Conservation (phyloP, 2,888 invertebrate genomes). For the Nemapogon koenigi region DNA sequence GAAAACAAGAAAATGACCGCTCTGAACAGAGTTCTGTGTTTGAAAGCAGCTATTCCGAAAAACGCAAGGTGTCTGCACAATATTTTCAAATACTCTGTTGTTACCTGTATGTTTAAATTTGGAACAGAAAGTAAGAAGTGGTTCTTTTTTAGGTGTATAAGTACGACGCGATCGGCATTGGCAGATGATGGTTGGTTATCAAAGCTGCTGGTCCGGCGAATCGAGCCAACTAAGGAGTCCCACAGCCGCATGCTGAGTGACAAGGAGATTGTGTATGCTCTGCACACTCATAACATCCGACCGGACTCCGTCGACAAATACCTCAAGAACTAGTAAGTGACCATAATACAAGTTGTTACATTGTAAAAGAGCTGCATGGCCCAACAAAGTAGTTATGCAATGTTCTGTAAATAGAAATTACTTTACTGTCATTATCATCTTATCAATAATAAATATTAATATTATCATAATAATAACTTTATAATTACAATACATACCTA, state of each 20-base stretch:
- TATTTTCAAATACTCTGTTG: background rate
- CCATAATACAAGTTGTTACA: too few species aligned
- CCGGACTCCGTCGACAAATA: conserved; percentile 89
- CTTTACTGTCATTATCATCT: too few species aligned
- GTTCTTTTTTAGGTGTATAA: conserved; percentile 33
- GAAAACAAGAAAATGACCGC: conserved; percentile 38
- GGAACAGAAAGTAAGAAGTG: conserved; percentile 18
- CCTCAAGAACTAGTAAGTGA: conserved; percentile 89
- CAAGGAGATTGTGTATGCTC: conserved; percentile 93
- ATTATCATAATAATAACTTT: too few species aligned
- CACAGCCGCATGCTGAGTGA: conserved; percentile 97
- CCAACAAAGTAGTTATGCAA: conserved; percentile 51
- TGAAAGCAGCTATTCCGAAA: conserved; percentile 38
- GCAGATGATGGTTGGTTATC: conserved; percentile 84
- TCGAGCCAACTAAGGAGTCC: conserved; percentile 94
- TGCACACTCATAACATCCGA: conserved; percentile 94
- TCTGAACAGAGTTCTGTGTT: conserved; percentile 37
- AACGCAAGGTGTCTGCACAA: conserved; percentile 37
- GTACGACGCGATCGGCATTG: conserved; percentile 36
- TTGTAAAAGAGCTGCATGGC: too few species aligned
- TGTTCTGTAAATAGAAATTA: conserved; percentile 45
- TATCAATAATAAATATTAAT: too few species aligned
- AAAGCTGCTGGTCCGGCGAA: conserved; percentile 86
- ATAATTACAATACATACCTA: too few species aligned
- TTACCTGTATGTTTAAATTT: conserved; percentile 21